Evolutionary conservation across 2,113 vertebrate genomes (phyloP).

Genomic region (Bucco capensis): DNA sequence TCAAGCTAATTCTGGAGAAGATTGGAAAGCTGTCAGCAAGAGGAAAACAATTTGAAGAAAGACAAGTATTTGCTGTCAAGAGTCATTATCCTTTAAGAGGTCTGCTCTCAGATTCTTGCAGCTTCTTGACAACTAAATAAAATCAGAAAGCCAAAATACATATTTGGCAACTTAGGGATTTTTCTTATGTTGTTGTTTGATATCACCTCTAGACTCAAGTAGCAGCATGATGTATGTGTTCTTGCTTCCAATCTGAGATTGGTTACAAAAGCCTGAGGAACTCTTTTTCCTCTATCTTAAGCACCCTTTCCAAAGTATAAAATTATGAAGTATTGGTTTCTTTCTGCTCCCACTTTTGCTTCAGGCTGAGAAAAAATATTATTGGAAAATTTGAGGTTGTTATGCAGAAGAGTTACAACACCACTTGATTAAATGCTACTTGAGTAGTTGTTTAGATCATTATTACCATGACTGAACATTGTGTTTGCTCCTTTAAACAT

Average conservation of each 20-base stretch:
- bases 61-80: constrained; percentile 41
- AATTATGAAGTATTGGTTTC: neutral
- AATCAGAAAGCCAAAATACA: constrained; percentile 27
- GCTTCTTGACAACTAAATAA: constrained; percentile 42
- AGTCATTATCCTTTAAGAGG: neutral
- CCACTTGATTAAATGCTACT: neutral
- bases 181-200: neutral
- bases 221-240: neutral
- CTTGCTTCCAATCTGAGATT: neutral
- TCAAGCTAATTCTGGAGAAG: constrained; percentile 21
- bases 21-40: constrained; percentile 43
- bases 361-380: neutral
- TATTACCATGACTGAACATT: neutral
- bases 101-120: neutral
- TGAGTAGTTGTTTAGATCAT: neutral
- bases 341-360: neutral
- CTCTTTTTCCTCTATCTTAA: neutral
- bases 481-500: neutral
- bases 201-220: neutral
- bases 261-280: neutral
- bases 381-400: neutral
- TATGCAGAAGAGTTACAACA: neutral
- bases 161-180: neutral
- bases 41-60: constrained; percentile 38
- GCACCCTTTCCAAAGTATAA: neutral